Percentiles rank a stretch among this genome's conserved stretches.
Evolutionary conservation across 2,888 invertebrate species (phyloP).

Genomic region (Odontomyia ornata): DNA sequence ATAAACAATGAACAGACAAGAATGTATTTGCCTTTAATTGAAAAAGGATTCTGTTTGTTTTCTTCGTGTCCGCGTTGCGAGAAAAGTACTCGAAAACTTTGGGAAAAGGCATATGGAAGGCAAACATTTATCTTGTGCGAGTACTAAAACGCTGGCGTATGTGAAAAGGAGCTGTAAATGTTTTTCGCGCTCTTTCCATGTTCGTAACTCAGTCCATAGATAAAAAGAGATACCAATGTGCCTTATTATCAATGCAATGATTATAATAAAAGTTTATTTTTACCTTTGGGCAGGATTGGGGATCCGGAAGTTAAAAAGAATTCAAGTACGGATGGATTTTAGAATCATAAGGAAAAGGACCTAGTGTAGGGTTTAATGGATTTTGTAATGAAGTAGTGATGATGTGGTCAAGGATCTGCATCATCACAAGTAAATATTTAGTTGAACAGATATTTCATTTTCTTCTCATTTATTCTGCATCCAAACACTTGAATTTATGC

Average conservation of each 20-base stretch:
- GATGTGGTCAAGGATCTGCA: not conserved
- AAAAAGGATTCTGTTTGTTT: conserved; percentile 55
- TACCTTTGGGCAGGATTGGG: conserved; percentile 3
- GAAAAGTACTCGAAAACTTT: conserved; percentile 44
- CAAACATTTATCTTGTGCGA: conserved; percentile 40
- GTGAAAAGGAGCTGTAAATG: conserved; percentile 18
- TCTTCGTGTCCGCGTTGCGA: conserved; percentile 45
- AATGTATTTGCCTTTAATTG: conserved; percentile 65
- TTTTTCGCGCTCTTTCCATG: not conserved
- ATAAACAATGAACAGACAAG: conserved; percentile 60
- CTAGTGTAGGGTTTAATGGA: conserved; percentile 3
- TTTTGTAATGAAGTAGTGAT: conserved; percentile 24
- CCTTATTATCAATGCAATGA: conserved; percentile 41
- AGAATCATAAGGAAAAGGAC: not conserved
- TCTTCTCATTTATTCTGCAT: too few relatives aligned
- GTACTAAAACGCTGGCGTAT: conserved; percentile 40
- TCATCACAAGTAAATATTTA: not conserved
- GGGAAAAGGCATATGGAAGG: conserved; percentile 45
- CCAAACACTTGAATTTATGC: too few relatives aligned
- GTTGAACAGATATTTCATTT: too few relatives aligned
- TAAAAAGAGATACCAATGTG: not conserved
- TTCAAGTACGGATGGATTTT: not conserved
- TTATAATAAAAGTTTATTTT: conserved; percentile 43
- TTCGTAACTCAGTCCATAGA: not conserved
- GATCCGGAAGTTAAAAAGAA: not conserved